Conservation (phyloP, 2,888 invertebrate genomes). For the Apamea sordens region DNA sequence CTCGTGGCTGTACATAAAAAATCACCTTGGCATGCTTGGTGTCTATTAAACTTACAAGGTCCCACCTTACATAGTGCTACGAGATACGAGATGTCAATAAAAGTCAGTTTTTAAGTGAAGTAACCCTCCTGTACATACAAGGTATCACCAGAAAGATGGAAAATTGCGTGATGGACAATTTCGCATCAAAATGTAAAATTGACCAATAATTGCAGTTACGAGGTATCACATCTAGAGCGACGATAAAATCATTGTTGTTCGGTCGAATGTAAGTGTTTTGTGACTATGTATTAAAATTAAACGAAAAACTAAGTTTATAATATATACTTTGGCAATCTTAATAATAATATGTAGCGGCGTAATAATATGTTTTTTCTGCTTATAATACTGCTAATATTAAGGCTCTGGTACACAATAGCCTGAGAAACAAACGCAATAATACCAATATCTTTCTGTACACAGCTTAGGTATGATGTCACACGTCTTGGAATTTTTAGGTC, state of each 20-base stretch:
- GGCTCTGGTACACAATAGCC: conserved; percentile 23
- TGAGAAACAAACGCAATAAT: background rate
- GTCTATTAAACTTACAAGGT: too few species aligned
- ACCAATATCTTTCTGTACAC: background rate
- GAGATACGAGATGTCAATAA: too few species aligned
- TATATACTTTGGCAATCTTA: conserved; percentile 63
- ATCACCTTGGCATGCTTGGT: too few species aligned
- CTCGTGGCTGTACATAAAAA: too few species aligned
- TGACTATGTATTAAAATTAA: conserved; percentile 41
- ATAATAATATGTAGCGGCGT: conserved; percentile 28
- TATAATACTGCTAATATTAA: conserved; percentile 58
- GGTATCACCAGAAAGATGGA: too few species aligned
- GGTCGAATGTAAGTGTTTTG: conserved; percentile 53
- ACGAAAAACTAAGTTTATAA: conserved; percentile 44
- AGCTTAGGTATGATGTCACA: background rate
- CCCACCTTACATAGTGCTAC: too few species aligned
- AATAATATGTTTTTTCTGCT: conserved; percentile 24
- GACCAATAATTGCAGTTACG: too few species aligned
- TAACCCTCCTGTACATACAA: too few species aligned
- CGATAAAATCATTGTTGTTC: conserved; percentile 53
- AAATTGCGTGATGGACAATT: too few species aligned
- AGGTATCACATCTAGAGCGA: too few species aligned
- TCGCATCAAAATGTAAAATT: too few species aligned
- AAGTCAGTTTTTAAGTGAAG: too few species aligned
- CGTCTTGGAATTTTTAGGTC: background rate